phyloP scores from a whole-genome alignment of 2,888 invertebrate genomes.

The Pegoplata infirma region DNA sequence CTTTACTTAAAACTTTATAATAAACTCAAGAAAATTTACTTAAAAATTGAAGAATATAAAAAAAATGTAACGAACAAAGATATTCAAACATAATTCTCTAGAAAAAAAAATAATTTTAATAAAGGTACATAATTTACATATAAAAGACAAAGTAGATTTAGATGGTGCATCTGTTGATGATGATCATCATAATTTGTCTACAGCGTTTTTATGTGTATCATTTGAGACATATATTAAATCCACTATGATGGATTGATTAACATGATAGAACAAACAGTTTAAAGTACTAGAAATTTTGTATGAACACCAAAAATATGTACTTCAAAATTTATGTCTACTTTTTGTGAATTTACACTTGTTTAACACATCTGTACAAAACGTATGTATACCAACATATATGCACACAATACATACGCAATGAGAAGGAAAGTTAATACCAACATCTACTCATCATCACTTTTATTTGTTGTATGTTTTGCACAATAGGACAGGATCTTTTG shows the following conservation, averaged over 20 bases:
- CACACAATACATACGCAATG: too few species aligned
- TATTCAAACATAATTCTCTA: neutral
- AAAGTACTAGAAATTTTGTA: constrained; percentile 8
- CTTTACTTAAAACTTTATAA: neutral
- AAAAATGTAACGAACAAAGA: neutral
- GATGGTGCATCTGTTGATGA: neutral
- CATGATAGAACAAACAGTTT: constrained; percentile 12
- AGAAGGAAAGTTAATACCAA: neutral
- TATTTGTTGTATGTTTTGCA: neutral
- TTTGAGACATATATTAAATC: constrained; percentile 31
- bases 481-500: neutral
- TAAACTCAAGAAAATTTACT: neutral
- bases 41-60: too few species aligned
- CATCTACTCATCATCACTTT: neutral
- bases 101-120: too few species aligned
- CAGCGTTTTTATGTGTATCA: neutral
- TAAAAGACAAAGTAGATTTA: neutral
- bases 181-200: constrained; percentile 16
- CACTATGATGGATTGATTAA: constrained; percentile 33
- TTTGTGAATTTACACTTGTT: neutral
- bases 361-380: neutral
- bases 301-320: neutral
- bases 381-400: too few species aligned
- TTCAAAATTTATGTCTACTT: neutral
- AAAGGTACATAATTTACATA: neutral